Base-by-base conservation (phyloP, 2,797 vertebrate species). In the Myoxocephalus aenaeus region DNA sequence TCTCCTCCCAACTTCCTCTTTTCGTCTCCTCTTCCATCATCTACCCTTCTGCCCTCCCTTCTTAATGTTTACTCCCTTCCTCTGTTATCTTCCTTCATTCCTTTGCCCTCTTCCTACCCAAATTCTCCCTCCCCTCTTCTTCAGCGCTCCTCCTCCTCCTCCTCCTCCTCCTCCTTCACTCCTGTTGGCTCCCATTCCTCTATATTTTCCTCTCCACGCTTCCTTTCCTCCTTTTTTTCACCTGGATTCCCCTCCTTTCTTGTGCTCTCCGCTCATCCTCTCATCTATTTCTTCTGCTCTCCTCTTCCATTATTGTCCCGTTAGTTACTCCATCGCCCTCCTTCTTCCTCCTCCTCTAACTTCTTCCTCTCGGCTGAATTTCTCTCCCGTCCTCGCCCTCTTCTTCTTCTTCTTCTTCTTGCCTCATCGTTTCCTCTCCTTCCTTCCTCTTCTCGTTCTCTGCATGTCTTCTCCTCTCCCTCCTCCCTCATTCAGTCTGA, bases 401-500 rank as follows among this genome's bases (percentile, higher is more conserved):
- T 66, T 64, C 36, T 22, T 34, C 29, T 29, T 29, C 29, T 4
- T 29, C 29, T 29, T 32, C 22, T 18, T 50, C 14, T 3, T 36
- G 9, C 29, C 20, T 74, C 61, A 46, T 40, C 50, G 15, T 18
- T 56, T 50, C 59, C 50, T 63, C 44, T 8, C 38, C 11, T 62
- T 53, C 44, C 46, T 50, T 27, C 69, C 40, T 54, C n/a, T 59
- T 65, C 69, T 48, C 9, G 13, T 68, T 40, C 67, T 69, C 27
- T 32, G 29, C 65, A 25, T 70, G 50, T 70, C 65, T 25, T 25
- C 66, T 62, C 46, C 3, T 53, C n/a, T 40, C 62, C 62, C 71
- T 85, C 65, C 66, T 85, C 65, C 66, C 69, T 85, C 82, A 82
- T 77, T 75, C 80, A 46, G 62, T 54, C 82, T 72, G 87, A 90